Base-by-base conservation (phyloP, 2,113 vertebrate genomes). In the Triplophysa siluroides region DNA sequence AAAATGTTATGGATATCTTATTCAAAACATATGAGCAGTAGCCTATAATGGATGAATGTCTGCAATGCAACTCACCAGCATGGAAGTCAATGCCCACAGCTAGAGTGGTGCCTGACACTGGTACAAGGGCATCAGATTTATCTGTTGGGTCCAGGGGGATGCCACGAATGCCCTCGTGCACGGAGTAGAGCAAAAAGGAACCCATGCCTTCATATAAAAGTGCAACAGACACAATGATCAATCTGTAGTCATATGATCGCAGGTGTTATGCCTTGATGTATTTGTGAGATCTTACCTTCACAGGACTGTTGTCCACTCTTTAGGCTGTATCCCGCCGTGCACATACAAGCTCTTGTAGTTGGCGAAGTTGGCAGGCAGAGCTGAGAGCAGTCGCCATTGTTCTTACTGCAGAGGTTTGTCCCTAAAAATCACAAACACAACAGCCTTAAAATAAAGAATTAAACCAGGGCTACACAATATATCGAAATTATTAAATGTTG, bases 61-160 rank as follows among this genome's bases (percentile, higher is more conserved):
- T 58, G 4, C 19, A n/a, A 18, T 18, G 8, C 7, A 16, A 83
- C 87, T 93, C 85, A 98, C 97, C 97, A 64, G 96, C 97, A 0
- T 99, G 97, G 90, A 99, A 98, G 88, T 99, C 97, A 0, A 99
- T 99, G 73, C 97, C 97, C 0, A 98, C 97, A 0, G 97, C 97
- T 88, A 99, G 88, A 0, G 97, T 98, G 18, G 97, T 99, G 38
- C 97, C 97, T 0, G 97, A 98, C 52, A 99, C 97, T 0, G 97
- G 97, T 68, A 99, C 97, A 0, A 99, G 89, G 38, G 97, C 97
- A 0, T 99, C 97, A 0, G 97, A 99, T 90, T 98, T 98, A 92
- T 99, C 97, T 0, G 87, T 92, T 19, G 96, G 97, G 83, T 99
- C 97, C 61, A 99, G 90, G 0, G 97, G 97, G 76, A 99, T 97